Conservation (phyloP, 2,888 invertebrate species). For the Tipula vernalis region DNA sequence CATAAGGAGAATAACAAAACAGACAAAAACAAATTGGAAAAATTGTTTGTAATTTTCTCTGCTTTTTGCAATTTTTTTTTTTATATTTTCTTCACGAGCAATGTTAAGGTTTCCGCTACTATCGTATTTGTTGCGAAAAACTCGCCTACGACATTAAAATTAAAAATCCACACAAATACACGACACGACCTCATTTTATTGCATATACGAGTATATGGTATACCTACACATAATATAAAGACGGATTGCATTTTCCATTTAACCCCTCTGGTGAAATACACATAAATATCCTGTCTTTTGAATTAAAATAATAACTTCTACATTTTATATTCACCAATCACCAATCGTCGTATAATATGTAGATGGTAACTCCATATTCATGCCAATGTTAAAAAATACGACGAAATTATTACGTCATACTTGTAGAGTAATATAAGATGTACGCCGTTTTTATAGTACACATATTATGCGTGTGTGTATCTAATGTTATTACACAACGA, state of each 20-base stretch:
- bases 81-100: background rate
- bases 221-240: background rate
- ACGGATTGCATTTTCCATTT: background rate
- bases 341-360: background rate
- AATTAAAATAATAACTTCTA: background rate
- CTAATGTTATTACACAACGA: background rate
- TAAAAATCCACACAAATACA: background rate
- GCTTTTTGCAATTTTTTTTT: background rate
- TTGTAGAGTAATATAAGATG: background rate
- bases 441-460: background rate
- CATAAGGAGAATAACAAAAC: background rate
- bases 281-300: background rate
- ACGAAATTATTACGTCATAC: background rate
- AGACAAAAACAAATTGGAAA: background rate
- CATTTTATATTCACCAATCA: background rate
- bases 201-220: background rate
- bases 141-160: background rate
- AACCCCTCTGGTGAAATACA: background rate
- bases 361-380: background rate
- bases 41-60: background rate
- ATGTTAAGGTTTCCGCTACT: no score
- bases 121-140: background rate
- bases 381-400: background rate
- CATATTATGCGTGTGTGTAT: background rate
- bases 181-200: background rate